A percentile compares a stretch with the other conserved stretches of the same genome.
Evolutionary conservation across 2,888 invertebrate genomes (phyloP).

Genomic region (Mythimna pallens): DNA sequence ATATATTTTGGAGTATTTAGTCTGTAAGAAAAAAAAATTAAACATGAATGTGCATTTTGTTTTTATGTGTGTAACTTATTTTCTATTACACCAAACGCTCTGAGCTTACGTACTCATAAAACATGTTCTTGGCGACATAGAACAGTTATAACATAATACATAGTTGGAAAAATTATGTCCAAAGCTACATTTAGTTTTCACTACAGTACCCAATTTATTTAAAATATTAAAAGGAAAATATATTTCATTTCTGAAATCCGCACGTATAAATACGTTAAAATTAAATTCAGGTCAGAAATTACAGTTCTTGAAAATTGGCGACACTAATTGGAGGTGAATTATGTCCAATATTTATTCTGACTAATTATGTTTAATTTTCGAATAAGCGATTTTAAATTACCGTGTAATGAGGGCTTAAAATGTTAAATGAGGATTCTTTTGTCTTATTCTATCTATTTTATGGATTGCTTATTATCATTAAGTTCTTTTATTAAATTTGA

Average conservation of each 20-base stretch:
- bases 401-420: conserved; percentile 10
- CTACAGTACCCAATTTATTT: neutral
- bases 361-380: conserved; percentile 22
- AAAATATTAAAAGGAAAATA: conserved; percentile 13
- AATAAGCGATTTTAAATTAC: conserved; percentile 2
- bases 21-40: too few species aligned
- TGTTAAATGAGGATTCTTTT: neutral
- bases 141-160: neutral
- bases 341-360: conserved; percentile 30
- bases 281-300: conserved; percentile 10
- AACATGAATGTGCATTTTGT: too few species aligned
- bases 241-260: conserved; percentile 15
- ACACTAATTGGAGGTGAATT: conserved; percentile 25
- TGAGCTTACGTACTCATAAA: too few species aligned
- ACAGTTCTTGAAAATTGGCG: conserved; percentile 24
- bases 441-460: neutral
- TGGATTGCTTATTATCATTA: neutral
- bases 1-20: too few species aligned
- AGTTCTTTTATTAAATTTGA: neutral
- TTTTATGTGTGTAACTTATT: too few species aligned
- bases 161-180: neutral
- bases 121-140: too few species aligned
- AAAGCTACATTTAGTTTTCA: neutral
- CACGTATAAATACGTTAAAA: conserved; percentile 11
- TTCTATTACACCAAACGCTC: too few species aligned